phyloP scores from a whole-genome alignment of 2,888 invertebrate species.

The Orchestes rusci region DNA sequence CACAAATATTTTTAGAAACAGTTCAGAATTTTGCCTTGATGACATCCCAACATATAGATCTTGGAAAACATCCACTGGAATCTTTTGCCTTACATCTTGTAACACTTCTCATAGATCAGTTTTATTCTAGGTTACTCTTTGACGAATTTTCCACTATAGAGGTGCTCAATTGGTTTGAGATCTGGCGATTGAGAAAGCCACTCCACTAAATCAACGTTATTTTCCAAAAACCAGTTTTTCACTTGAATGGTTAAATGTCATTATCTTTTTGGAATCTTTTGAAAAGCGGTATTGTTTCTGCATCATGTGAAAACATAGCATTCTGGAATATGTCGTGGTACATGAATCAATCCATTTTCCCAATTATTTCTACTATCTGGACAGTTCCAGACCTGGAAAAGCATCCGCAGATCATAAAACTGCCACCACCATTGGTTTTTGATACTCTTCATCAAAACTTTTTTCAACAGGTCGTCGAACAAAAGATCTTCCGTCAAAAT shows the following conservation, averaged over 20 bases:
- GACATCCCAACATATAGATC: neutral
- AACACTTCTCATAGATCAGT: neutral
- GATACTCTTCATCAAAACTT: slow-evolving; percentile 2
- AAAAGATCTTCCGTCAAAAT: neutral
- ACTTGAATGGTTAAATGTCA: too few species aligned
- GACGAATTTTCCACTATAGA: neutral
- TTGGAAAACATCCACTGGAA: neutral
- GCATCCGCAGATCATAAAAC: slow-evolving; percentile 1
- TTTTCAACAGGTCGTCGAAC: neutral
- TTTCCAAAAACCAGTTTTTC: neutral
- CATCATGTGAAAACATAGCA: slow-evolving; percentile 1
- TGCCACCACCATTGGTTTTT: neutral
- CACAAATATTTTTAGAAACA: too few species aligned
- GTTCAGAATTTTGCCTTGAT: neutral
- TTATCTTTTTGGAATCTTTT: slow-evolving; percentile 1
- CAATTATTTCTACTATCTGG: neutral
- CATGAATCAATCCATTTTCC: neutral
- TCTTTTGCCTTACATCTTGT: neutral
- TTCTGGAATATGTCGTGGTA: slow-evolving; percentile 2
- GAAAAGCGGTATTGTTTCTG: neutral
- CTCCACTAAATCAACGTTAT: neutral
- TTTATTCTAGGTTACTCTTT: neutral
- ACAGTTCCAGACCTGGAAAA: slow-evolving; percentile 1
- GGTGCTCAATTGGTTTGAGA: neutral
- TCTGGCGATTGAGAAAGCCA: neutral